Percentiles rank a stretch among this genome's conserved stretches.
Evolutionary conservation across 1,140 invertebrate species (phyloP).

Genomic region (Helicorthomorpha holstii): DNA sequence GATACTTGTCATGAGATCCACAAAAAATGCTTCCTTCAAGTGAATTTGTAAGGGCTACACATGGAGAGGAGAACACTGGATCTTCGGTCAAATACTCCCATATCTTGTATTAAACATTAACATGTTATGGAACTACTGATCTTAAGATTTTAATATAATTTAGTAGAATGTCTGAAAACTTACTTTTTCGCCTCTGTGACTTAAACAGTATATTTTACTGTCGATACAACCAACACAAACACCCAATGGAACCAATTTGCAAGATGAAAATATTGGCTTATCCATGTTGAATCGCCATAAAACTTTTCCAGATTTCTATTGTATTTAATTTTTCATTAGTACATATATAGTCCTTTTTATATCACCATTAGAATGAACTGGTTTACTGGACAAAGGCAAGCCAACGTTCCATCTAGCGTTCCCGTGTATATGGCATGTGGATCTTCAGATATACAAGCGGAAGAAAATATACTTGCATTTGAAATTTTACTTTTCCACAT

Average conservation of each 20-base stretch:
- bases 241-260: constrained; percentile 28
- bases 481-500: neutral
- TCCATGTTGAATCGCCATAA: constrained; percentile 32
- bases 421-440: neutral
- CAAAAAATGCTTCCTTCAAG: constrained; percentile 13
- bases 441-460: neutral
- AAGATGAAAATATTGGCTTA: constrained; percentile 45
- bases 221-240: constrained; percentile 37
- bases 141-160: no score
- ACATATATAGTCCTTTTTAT: no score
- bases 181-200: constrained; percentile 25
- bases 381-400: neutral
- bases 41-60: constrained; percentile 16
- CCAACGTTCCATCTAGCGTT: neutral
- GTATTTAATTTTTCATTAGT: neutral
- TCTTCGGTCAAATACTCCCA: constrained; percentile 36
- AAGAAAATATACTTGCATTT: constrained; percentile 3
- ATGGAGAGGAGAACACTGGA: constrained; percentile 46
- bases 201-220: constrained; percentile 33
- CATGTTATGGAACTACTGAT: no score
- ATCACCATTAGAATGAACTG: neutral
- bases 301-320: constrained; percentile 20
- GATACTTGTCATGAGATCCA: constrained; percentile 38
- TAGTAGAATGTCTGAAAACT: constrained; percentile 1
- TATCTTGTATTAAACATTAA: constrained; percentile 26